These are phyloP conservation scores for Monochamus alternatus DNA, from an alignment of 2,888 invertebrate species.

Conservation along the genomic window DNA sequence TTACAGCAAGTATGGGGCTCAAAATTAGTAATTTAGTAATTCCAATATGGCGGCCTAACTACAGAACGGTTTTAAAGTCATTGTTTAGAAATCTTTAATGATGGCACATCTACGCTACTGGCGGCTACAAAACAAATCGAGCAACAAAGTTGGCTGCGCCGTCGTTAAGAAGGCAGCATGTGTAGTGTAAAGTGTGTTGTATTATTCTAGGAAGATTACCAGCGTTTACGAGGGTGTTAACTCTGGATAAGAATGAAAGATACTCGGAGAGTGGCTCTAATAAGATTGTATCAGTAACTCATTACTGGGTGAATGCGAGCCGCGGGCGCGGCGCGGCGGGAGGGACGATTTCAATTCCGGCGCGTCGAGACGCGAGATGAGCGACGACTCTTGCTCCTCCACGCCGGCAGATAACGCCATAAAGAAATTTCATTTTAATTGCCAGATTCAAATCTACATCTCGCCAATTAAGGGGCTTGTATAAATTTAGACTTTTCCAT, in stretches of 20 bases:
- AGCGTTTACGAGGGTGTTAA: slow-evolving; percentile 63
- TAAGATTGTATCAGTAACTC: slow-evolving; percentile 67
- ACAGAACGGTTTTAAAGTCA: too few species aligned
- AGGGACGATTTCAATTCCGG: slow-evolving; percentile 63
- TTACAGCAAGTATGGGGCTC: too few species aligned
- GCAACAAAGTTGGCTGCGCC: slow-evolving; percentile 30
- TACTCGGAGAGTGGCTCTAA: slow-evolving; percentile 60
- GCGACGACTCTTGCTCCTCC: slow-evolving; percentile 42
- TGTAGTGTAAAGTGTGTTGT: slow-evolving; percentile 56
- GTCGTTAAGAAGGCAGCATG: slow-evolving; percentile 52
- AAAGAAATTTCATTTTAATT: slow-evolving; percentile 67
- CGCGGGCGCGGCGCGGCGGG: slow-evolving; percentile 56
- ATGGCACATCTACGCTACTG: neutral
- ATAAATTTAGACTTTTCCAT: slow-evolving; percentile 61
- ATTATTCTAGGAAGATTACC: slow-evolving; percentile 55
- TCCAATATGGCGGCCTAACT: too few species aligned
- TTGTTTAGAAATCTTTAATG: too few species aligned
- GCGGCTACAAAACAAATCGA: slow-evolving; percentile 20
- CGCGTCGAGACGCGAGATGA: slow-evolving; percentile 47
- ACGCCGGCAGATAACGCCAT: slow-evolving; percentile 59
- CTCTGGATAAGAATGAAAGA: slow-evolving; percentile 63
- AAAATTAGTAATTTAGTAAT: too few species aligned
- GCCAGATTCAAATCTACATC: slow-evolving; percentile 64
- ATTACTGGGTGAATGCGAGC: slow-evolving; percentile 63
- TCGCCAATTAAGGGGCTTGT: slow-evolving; percentile 64